A percentile compares a stretch with the other conserved stretches of the same genome.
phyloP scores from a whole-genome alignment of 2,797 vertebrate genomes.

The Anas georgica region DNA sequence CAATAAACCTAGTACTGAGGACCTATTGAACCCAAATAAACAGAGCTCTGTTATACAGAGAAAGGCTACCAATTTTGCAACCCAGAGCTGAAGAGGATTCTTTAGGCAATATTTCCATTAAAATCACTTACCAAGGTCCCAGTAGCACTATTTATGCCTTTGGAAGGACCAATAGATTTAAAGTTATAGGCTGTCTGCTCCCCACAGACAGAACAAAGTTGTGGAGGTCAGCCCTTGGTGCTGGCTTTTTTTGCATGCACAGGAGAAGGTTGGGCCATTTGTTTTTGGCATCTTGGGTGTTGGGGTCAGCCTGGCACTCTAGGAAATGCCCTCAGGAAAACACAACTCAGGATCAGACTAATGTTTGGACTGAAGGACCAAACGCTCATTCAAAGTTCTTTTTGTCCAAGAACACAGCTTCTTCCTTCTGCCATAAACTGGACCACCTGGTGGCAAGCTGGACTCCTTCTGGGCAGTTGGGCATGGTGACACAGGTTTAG shows the following conservation, averaged over 20 bases:
- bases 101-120: not conserved
- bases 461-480: not conserved
- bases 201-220: not conserved
- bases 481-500: fast-evolving
- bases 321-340: too few species aligned
- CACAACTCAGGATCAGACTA: not conserved
- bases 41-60: not conserved
- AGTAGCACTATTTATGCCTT: not conserved
- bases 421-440: not conserved
- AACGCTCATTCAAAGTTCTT: not conserved
- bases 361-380: not conserved
- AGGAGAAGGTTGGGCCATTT: not conserved
- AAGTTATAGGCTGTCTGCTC: not conserved
- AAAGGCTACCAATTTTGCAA: not conserved
- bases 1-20: not conserved
- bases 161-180: not conserved
- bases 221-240: not conserved
- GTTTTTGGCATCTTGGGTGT: not conserved
- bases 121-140: not conserved
- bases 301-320: not conserved
- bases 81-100: not conserved
- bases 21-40: not conserved
- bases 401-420: not conserved
- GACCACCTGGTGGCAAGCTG: not conserved
- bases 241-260: not conserved